Evolutionary conservation across 2,888 invertebrate species (phyloP).

Genomic region (Athalia rosae): DNA sequence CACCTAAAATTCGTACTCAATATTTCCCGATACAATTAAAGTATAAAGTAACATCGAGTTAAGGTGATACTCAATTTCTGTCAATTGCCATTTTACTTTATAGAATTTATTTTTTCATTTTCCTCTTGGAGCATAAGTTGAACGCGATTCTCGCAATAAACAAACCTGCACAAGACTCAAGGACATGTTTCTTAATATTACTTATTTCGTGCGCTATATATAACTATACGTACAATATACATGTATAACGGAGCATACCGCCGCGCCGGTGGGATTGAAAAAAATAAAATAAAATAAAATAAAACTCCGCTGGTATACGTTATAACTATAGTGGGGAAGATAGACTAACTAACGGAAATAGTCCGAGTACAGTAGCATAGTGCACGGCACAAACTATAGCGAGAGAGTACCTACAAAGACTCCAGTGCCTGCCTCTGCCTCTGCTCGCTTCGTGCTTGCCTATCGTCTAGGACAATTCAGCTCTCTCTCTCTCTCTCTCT

Average conservation of each 20-base stretch:
- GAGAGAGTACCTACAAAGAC: constrained; percentile 33
- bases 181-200: constrained; percentile 43
- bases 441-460: not conserved
- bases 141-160: constrained; percentile 35
- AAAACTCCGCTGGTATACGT: constrained; percentile 1
- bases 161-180: constrained; percentile 31
- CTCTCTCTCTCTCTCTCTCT: constrained; percentile 7
- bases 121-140: constrained; percentile 5
- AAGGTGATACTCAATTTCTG: not conserved
- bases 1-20: no score
- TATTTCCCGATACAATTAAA: no score
- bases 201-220: not conserved
- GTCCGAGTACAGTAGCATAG: constrained; percentile 37
- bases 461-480: constrained; percentile 15
- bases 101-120: constrained; percentile 1
- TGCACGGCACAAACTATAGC: constrained; percentile 23
- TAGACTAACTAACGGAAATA: constrained; percentile 43
- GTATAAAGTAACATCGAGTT: no score
- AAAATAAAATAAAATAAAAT: not conserved
- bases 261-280: constrained; percentile 22
- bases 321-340: constrained; percentile 9
- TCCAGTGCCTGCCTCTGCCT: constrained; percentile 18
- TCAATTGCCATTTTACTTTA: not conserved
- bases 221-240: not conserved
- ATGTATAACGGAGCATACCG: constrained; percentile 15